phyloP scores from a whole-genome alignment of 2,113 vertebrate genomes.

The Sphaerodactylus townsendi region DNA sequence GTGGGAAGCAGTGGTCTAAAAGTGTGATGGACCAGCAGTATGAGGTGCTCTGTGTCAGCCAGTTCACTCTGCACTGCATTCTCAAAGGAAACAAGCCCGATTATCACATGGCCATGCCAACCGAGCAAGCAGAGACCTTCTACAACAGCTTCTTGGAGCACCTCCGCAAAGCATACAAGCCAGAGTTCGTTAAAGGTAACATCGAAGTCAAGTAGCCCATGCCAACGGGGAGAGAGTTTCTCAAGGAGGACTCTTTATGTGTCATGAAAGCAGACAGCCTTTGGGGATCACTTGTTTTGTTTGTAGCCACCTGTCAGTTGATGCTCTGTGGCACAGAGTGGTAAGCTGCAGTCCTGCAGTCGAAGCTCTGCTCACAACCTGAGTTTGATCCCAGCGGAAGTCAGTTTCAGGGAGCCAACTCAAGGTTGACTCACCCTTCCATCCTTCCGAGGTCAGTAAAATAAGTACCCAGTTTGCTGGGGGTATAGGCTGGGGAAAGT shows the following conservation, averaged over 20 bases:
- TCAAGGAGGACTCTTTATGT: not conserved
- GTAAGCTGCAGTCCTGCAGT: too few species aligned
- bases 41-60: conserved; percentile 93
- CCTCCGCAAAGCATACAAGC: conserved; percentile 86
- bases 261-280: not conserved
- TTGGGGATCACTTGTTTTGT: not conserved
- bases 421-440: too few species aligned
- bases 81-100: conserved; percentile 97
- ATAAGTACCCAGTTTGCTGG: too few species aligned
- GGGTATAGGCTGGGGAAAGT: too few species aligned
- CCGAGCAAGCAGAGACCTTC: conserved; percentile 88
- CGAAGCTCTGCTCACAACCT: too few species aligned
- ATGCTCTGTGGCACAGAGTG: too few species aligned
- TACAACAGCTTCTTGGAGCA: conserved; percentile 90
- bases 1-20: conserved; percentile 89
- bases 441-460: too few species aligned
- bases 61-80: conserved; percentile 95
- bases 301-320: not conserved
- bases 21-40: conserved; percentile 92
- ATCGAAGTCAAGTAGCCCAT: not conserved
- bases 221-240: not conserved
- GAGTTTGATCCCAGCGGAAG: too few species aligned
- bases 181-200: conserved; percentile 91
- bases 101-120: conserved; percentile 93
- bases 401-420: too few species aligned